Base-by-base conservation (phyloP, 2,113 vertebrate species). In the Plecturocebus donacophilus region DNA sequence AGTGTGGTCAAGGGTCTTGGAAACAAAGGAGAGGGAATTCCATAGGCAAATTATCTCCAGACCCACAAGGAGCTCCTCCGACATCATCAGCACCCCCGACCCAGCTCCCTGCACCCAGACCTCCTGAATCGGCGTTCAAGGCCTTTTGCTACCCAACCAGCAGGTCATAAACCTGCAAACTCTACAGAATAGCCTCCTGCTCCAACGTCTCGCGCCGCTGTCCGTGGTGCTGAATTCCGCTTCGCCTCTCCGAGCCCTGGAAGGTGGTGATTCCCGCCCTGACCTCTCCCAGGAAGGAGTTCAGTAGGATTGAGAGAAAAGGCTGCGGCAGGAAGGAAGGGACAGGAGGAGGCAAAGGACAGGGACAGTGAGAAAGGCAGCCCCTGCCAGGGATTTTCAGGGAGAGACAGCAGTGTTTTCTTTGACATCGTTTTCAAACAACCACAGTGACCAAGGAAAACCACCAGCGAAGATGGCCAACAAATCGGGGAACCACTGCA, bases 191-290 rank as follows among this genome's bases (percentile, higher is more conserved):
- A 19, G 3, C 38, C 5, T 2, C 45, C 47, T 3, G 16, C 0
- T 13, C 86, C 17, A 4, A 35, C 30, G 25, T 4, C 0, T 8
- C 13, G 4, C 0, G 84, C 3, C 75, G 90, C 97, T 98, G 96
- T 97, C 98, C 96, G 5, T 47, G 97, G 98, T 98, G 35, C 98
- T 98, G 97, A 97, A 76, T 7, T 27, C 10, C 17, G 8, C 58
- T 0, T 0, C 0, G 2, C 76, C 9, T 54, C 87, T 64, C 47
- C n/a, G 0, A 5, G 0, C 21, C 38, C 25, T 4, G 12, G 13
- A 1, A 12, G 12, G 21, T 0, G 52, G 30, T 8, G 27, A 32
- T 52, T 56, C 49, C 70, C 5, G 35, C 52, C 77, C 61, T 5
- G 1, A 38, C 20, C 40, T 49, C 56, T 38, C 23, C 73, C 35